phyloP scores from a whole-genome alignment of 1,140 invertebrate species.

The Trypoxylus dichotomus region DNA sequence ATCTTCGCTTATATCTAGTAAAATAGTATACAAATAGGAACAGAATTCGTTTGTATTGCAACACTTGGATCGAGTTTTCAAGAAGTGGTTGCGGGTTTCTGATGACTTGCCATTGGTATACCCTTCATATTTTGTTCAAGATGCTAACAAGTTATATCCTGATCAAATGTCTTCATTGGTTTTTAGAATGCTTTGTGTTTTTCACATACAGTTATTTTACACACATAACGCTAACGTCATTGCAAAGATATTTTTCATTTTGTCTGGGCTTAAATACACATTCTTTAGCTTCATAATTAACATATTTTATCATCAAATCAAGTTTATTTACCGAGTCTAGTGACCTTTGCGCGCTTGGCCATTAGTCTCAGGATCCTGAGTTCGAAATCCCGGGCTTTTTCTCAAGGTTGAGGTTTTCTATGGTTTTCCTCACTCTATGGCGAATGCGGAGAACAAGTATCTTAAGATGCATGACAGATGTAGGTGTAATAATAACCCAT shows the following conservation, averaged over 20 bases:
- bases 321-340: too few species aligned
- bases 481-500: too few species aligned
- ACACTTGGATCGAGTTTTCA: constrained; percentile 54
- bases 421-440: too few species aligned
- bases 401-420: too few species aligned
- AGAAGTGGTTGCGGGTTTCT: constrained; percentile 57
- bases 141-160: constrained; percentile 53
- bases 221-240: constrained; percentile 45
- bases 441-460: too few species aligned
- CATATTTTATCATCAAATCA: constrained; percentile 50
- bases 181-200: constrained; percentile 31
- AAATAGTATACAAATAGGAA: constrained; percentile 40
- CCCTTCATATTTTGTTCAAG: constrained; percentile 52
- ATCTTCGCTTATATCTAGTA: constrained; percentile 49
- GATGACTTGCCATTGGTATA: constrained; percentile 57
- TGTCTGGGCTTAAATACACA: constrained; percentile 45
- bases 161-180: neutral
- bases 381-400: too few species aligned
- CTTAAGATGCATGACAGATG: too few species aligned
- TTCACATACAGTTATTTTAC: constrained; percentile 41
- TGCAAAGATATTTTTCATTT: constrained; percentile 46
- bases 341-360: too few species aligned
- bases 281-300: constrained; percentile 48
- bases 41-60: constrained; percentile 43
- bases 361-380: too few species aligned